A percentile compares a stretch with the other conserved stretches of the same genome.
phyloP scores from a whole-genome alignment of 2,113 vertebrate species.

The Thryonomys swinderianus region DNA sequence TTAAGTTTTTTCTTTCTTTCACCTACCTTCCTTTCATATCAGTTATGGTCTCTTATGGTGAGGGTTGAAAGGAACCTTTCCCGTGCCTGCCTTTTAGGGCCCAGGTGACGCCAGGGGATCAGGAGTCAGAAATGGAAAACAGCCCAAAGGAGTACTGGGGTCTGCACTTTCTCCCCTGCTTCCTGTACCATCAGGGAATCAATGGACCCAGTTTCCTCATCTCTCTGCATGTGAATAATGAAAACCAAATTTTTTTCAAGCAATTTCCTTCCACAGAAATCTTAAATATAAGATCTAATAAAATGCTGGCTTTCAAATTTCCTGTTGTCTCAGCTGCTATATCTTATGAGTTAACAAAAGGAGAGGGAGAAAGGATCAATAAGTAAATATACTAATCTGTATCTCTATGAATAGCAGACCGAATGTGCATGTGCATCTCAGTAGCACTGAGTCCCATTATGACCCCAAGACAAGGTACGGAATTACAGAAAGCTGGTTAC shows the following conservation, averaged over 20 bases:
- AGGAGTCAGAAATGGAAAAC: constrained; percentile 47
- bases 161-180: constrained; percentile 33
- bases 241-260: constrained; percentile 67
- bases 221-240: constrained; percentile 61
- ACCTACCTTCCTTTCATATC: not conserved
- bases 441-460: constrained; percentile 50
- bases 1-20: not conserved
- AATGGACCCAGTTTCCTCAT: constrained; percentile 57
- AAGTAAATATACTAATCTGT: constrained; percentile 47
- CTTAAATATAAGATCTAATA: constrained; percentile 75
- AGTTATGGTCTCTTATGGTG: not conserved
- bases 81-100: not conserved
- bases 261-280: constrained; percentile 70
- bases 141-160: not conserved
- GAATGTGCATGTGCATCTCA: not conserved
- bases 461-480: constrained; percentile 64
- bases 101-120: not conserved
- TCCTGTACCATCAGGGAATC: constrained; percentile 61
- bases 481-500: constrained; percentile 2
- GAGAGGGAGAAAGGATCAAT: constrained; percentile 34
- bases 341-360: constrained; percentile 52
- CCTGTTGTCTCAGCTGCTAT: constrained; percentile 56
- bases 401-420: not conserved
- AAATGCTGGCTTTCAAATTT: constrained; percentile 69
- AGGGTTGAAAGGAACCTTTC: not conserved